Evolutionary conservation across 1,140 invertebrate genomes (phyloP).

Genomic region (Heliconius hermathena): DNA sequence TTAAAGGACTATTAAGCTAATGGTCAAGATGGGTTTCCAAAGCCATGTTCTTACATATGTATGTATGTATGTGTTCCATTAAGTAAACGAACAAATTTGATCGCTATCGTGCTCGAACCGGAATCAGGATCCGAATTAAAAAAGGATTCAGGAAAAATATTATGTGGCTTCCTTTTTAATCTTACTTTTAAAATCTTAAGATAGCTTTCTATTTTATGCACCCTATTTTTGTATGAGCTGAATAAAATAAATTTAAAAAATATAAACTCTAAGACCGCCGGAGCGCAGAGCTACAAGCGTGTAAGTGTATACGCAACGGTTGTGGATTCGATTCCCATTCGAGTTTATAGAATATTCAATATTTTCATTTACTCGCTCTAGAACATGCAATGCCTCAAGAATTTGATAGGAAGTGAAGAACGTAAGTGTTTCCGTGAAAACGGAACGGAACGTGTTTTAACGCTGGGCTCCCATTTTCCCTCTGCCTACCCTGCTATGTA

Average conservation of each 20-base stretch:
- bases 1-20: constrained; percentile 24
- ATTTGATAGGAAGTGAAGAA: background rate
- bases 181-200: constrained; percentile 10
- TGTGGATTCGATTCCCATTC: background rate
- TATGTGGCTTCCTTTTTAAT: constrained; percentile 4
- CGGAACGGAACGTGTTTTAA: background rate
- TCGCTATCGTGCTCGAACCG: constrained; percentile 19
- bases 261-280: too few species aligned
- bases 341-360: background rate
- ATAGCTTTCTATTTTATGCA: background rate
- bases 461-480: background rate
- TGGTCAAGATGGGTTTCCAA: constrained; percentile 25
- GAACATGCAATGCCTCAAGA: background rate
- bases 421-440: too few species aligned
- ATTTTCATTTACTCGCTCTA: background rate
- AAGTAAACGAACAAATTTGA: constrained; percentile 31
- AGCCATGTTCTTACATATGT: constrained; percentile 1
- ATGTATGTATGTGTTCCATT: constrained; percentile 22
- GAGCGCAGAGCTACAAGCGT: too few species aligned
- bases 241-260: background rate
- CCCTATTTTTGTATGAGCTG: background rate
- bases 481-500: background rate
- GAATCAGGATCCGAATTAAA: constrained; percentile 27
- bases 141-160: constrained; percentile 26
- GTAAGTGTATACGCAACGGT: too few species aligned